Base-by-base conservation (phyloP, 2,888 invertebrate species). In the Erebia ligea region DNA sequence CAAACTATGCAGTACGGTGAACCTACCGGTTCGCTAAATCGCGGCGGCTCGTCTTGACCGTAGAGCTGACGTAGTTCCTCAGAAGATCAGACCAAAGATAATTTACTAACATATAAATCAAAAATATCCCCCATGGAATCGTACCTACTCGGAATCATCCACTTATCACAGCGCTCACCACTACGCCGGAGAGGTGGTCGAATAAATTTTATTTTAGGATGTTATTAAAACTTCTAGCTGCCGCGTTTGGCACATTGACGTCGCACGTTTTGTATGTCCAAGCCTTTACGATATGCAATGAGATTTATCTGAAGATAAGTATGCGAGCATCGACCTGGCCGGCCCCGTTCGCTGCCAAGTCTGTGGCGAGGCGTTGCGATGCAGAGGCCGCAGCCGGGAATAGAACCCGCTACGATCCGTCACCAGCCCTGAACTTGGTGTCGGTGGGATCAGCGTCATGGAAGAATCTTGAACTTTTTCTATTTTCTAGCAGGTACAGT, bases 331-430 rank as follows among this genome's bases (percentile, higher is more conserved):
- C 67, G 72, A 70, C 65, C 67, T 34, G 19, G 17, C 11, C 48
- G 48, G 4, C 48, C 52, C 17, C 52, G 52, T 2, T 52, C 52
- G 52, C 52, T 52, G 52, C 52, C 52, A 52, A 52, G 9, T 48
- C 48, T 15, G 15, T 17, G 19, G 70, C 48, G 59, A 34, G 25
- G 19, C 64, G 70, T 25, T 54, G 62, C 65, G 50, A 25, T 61
- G 67, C 58, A 45, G 74, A 69, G 63, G 73, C 71, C 73, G 65
- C 25, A 57, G 68, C 72, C 78, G 73, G 75, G 75, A 78, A 79
- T 76, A 78, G 76, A 77, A 72, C 72, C 73, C 71, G 69, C 42
- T 42, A 11, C 65, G 68, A 70, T 74, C 67, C 59, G 56, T 63
- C 71, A 52, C 58, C 67, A 70, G 48, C 74, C 75, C 62, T 76